These are phyloP conservation scores for Amphimedon queenslandica DNA, from an alignment of 37 sponge, comb jelly and placozoan species.

Conservation along the genomic window DNA sequence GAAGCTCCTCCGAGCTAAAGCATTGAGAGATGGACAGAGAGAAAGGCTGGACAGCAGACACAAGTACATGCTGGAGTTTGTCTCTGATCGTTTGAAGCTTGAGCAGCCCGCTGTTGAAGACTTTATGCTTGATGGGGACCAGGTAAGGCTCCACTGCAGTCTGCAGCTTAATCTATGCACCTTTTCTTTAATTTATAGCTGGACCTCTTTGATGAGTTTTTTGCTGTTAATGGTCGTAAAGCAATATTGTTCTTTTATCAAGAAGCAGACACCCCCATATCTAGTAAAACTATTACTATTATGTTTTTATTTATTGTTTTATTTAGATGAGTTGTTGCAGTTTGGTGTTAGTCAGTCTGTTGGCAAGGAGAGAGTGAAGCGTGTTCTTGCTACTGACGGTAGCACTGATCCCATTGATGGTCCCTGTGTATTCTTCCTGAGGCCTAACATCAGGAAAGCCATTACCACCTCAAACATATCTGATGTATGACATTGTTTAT, in stretches of 20 bases:
- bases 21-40: constrained; percentile 57
- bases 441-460: constrained; percentile 49
- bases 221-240: constrained; percentile 74
- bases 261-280: constrained; percentile 58
- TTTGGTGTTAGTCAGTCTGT: constrained; percentile 16
- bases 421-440: constrained; percentile 72
- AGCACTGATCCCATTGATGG: constrained; percentile 57
- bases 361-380: constrained; percentile 21
- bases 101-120: constrained; percentile 59
- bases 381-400: constrained; percentile 78
- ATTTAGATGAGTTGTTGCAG: constrained; percentile 23
- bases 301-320: not conserved
- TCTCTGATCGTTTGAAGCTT: constrained; percentile 57
- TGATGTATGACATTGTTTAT: constrained; percentile 23
- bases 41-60: constrained; percentile 65
- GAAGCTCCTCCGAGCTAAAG: constrained; percentile 39
- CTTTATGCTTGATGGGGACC: constrained; percentile 76
- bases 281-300: constrained; percentile 15
- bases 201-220: constrained; percentile 67
- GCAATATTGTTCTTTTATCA: constrained; percentile 80
- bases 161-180: not conserved
- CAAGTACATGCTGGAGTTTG: constrained; percentile 44
- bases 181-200: constrained; percentile 40
- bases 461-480: constrained; percentile 53
- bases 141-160: constrained; percentile 40